These are phyloP conservation scores for Platalea minor DNA, from an alignment of 2,797 vertebrate species.

Conservation along the genomic window DNA sequence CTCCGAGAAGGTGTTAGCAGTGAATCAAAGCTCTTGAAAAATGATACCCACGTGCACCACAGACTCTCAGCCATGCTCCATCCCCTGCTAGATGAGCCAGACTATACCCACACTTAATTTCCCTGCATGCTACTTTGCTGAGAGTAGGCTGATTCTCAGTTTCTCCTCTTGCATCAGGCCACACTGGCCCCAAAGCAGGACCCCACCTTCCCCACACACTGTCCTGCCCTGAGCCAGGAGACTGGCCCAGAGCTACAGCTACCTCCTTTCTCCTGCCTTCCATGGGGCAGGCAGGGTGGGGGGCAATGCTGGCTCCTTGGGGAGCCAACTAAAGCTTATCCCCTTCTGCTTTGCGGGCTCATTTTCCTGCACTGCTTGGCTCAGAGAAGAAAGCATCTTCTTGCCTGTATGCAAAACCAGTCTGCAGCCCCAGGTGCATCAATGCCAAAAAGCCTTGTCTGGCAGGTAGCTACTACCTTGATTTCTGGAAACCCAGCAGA, in stretches of 20 bases:
- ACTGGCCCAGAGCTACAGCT: neutral
- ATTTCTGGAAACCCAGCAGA: neutral
- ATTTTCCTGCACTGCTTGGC: neutral
- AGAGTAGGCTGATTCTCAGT: neutral
- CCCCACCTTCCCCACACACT: fast-evolving
- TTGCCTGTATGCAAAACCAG: neutral
- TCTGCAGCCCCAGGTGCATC: neutral
- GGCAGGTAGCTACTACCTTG: neutral
- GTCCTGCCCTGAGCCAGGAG: neutral
- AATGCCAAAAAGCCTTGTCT: neutral
- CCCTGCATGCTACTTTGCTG: neutral
- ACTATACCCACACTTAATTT: neutral
- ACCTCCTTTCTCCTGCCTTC: neutral
- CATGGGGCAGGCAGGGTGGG: neutral
- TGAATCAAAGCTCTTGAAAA: neutral
- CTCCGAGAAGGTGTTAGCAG: neutral
- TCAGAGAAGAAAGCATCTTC: neutral
- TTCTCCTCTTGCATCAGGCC: neutral
- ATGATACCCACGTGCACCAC: fast-evolving
- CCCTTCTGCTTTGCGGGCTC: neutral
- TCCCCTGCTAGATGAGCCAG: neutral
- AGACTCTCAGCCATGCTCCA: neutral
- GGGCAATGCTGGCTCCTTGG: neutral
- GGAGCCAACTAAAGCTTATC: neutral
- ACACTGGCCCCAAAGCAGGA: fast-evolving